phyloP scores from a whole-genome alignment of 37 sponge, comb jelly and placozoan species.

The Chondrosia reniformis region DNA sequence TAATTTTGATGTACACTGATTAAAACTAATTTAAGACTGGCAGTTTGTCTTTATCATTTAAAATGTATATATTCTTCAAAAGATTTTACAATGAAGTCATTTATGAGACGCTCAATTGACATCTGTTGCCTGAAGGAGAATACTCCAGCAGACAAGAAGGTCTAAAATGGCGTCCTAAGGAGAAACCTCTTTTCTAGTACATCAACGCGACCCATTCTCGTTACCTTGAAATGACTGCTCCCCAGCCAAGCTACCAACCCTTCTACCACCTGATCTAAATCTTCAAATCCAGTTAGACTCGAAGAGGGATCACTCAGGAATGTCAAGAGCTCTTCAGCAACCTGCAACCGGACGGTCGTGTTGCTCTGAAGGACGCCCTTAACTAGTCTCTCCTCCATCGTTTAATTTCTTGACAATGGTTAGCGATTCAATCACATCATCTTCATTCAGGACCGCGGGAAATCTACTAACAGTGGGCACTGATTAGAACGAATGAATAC shows the following conservation, averaged over 20 bases:
- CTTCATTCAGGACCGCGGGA: constrained; percentile 14
- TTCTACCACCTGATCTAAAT: constrained; percentile 43
- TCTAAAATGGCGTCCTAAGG: too few relatives aligned
- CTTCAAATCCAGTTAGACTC: constrained; percentile 34
- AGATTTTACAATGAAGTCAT: too few relatives aligned
- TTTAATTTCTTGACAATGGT: not conserved
- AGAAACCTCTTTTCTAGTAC: too few relatives aligned
- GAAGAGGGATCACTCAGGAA: constrained; percentile 40
- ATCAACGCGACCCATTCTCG: too few relatives aligned
- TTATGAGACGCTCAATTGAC: too few relatives aligned
- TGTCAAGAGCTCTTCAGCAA: constrained; percentile 40
- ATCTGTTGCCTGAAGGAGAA: too few relatives aligned
- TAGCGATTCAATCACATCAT: not conserved
- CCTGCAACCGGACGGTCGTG: constrained; percentile 50
- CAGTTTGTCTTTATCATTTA: too few relatives aligned
- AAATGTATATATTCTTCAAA: too few relatives aligned
- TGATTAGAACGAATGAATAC: constrained; percentile 10
- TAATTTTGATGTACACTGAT: too few relatives aligned
- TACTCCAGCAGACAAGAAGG: too few relatives aligned
- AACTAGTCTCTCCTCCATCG: constrained; percentile 56
- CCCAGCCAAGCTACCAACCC: constrained; percentile 57
- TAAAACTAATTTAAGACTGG: too few relatives aligned
- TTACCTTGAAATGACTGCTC: constrained; percentile 62
- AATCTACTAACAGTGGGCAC: constrained; percentile 1
- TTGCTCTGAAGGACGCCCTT: constrained; percentile 51